Base-by-base conservation (phyloP, 2,797 vertebrate species). In the Hippopotamyrus pictus region DNA sequence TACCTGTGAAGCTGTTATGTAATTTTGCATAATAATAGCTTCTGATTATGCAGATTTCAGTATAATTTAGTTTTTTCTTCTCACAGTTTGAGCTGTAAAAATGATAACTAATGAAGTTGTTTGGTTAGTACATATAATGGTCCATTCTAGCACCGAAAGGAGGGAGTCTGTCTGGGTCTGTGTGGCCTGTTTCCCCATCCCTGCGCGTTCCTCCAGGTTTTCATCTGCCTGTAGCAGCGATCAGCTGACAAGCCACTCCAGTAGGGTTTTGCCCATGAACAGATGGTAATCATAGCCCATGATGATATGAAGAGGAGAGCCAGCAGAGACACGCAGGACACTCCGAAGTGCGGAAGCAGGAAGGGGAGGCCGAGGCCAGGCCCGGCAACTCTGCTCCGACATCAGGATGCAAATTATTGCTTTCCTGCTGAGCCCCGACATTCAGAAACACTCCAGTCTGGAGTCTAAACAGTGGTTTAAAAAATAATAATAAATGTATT, bases 281-380 rank as follows among this genome's bases (percentile, higher is more conserved):
- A 86, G 92, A 93, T 92, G 90, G 92, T 91, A 94, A 94, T 94
- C 88, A 76, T 88, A 12, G 90, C 90, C 91, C 91, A 94, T 93
- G 94, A 94, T 92, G 88, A 33, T 91, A 93, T 48, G 44, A 88
- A 88, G 54, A 41, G 37, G 17, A 65, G 37, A n/a, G 37, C 54
- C 86, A 62, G 57, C 57, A 29, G 19, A 46, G 86, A 2, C 5
- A 14, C 1, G 41, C 37, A 8, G 86, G 37, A 33, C 54, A 48
- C 33, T 11, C 33, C 48, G 54, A 62, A 65, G 57, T 65, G 86
- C 37, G 57, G 86, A 41, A 65, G 19, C 54, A 65, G 54, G 86
- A 62, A 62, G 8, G 25, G 33, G 17, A 57, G 14, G 51, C 25
- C 0, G 17, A n/a, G 51, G 46, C 17, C n/a, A 59, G 33, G 9